Evolutionary conservation across 2,113 vertebrate genomes (phyloP).

Genomic region (Phocoena phocoena): DNA sequence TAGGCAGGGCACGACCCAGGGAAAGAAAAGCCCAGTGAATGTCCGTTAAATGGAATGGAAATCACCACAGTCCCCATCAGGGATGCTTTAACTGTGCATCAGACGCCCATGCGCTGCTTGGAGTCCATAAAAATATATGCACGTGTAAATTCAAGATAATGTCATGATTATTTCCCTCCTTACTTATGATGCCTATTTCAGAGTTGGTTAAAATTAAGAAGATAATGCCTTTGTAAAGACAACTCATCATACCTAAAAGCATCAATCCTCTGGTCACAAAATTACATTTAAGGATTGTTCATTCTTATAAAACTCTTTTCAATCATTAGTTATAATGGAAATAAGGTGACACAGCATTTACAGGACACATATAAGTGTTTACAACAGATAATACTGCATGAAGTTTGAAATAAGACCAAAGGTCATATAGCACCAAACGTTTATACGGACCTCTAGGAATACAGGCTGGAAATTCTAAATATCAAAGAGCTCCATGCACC

Average conservation of each 20-base stretch:
- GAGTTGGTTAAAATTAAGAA: not conserved
- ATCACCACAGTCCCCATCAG: not conserved
- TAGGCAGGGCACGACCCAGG: not conserved
- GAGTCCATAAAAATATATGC: not conserved
- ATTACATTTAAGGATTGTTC: not conserved
- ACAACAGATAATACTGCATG: not conserved
- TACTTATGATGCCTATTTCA: not conserved
- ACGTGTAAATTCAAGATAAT: not conserved
- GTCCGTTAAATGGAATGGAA: not conserved
- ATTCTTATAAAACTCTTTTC: not conserved
- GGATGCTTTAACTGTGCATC: not conserved
- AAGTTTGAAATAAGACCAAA: not conserved
- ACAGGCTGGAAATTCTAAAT: not conserved
- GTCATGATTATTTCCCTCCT: not conserved
- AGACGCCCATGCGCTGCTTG: rapidly evolving
- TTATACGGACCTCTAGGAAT: not conserved
- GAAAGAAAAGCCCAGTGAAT: not conserved
- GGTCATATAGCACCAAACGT: not conserved
- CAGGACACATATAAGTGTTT: not conserved
- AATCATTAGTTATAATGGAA: not conserved
- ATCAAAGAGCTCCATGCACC: not conserved
- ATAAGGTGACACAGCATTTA: not conserved
- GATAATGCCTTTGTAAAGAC: not conserved
- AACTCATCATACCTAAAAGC: not conserved
- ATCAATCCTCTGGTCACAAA: not conserved